Base-by-base conservation (phyloP, 2,113 vertebrate genomes). In the Henicopernis longicauda region DNA sequence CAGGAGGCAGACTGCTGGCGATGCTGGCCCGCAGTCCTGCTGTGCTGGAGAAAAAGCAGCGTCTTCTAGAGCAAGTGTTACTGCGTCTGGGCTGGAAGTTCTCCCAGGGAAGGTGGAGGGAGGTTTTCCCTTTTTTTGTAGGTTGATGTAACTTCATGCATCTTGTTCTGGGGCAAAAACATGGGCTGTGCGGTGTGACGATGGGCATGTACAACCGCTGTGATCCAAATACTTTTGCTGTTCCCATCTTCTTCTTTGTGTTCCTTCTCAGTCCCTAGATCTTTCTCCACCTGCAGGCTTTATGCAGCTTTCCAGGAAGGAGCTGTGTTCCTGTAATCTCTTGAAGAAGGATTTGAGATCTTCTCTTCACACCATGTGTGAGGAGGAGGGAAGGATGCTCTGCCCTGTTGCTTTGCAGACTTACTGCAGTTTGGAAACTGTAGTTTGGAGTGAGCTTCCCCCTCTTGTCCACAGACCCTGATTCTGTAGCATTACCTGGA, bases 171-270 rank as follows among this genome's bases (percentile, higher is more conserved):
- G 23, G 6, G 4, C 67, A 29, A 29, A 63, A 77, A 34, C 12
- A 4, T 4, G 10, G n/a, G 16, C 32, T 74, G 36, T 47, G 55
- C 17, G 5, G 0, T 19, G 36, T 27, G 54, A 23, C 20, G 44
- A 5, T 0, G 13, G 45, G 18, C 19, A 5, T 2, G 19, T 7
- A 6, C 14, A 13, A 9, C 47, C n/a, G 19, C 15, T 10, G 6
- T 40, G n/a, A 29, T 63, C 9, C 34, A 73, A 44, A 40, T 26
- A 42, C 8, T 23, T n/a, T 9, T 62, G 36, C 69, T 3, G 0
- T 76, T 81, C 22, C 9, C 4, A 7, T 16, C 34, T 76, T 61
- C 19, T 70, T 65, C 16, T 34, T 44, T 54, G 27, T n/a, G 16
- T 79, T 87, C 47, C 12, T 57, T 38, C 54, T 58, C n/a, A 11